Percentiles rank a stretch among this genome's conserved stretches.
phyloP scores from a whole-genome alignment of 2,797 vertebrate species.

The Diplodus sargus region DNA sequence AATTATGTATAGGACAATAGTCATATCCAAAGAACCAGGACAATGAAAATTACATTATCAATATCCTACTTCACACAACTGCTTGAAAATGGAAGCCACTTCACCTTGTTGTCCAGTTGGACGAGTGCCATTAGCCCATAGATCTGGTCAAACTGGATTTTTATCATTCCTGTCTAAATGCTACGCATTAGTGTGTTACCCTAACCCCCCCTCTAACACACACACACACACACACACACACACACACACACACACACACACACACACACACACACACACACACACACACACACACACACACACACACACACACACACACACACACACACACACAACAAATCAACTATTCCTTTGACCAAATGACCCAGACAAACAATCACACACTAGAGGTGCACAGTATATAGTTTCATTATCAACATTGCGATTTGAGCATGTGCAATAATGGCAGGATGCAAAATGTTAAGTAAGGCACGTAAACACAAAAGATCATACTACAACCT shows the following conservation, averaged over 20 bases:
- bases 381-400: no score
- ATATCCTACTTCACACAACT: neutral
- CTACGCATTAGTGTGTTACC: no score
- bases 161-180: conserved; percentile 17
- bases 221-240: neutral
- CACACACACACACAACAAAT: no score
- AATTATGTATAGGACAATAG: neutral
- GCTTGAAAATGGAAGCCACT: neutral
- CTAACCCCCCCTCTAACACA: no score
- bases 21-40: neutral
- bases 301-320: neutral
- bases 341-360: neutral
- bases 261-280: no score
- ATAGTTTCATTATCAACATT: no score
- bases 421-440: no score
- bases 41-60: neutral
- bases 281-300: neutral
- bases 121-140: neutral
- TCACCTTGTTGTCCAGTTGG: neutral
- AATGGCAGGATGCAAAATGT: no score
- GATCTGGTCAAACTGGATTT: conserved; percentile 28
- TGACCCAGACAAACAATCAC: neutral
- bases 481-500: no score
- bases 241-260: no score
- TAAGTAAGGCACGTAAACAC: no score